These are phyloP conservation scores for Drosophila subsilvestris DNA, from an alignment of 2,888 invertebrate species.

Conservation along the genomic window DNA sequence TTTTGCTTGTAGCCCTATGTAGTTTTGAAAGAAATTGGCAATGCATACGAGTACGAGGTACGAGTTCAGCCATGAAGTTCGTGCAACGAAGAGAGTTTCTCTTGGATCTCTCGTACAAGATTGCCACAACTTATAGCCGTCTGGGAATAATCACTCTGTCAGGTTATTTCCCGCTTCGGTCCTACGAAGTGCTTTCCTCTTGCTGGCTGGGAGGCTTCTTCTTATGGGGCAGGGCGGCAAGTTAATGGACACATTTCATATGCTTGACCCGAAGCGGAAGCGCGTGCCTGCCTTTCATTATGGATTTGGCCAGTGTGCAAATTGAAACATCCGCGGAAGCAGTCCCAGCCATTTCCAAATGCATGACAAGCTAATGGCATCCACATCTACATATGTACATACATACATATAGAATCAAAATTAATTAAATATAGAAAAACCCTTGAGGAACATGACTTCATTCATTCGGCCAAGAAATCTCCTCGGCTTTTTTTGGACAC, in stretches of 20 bases:
- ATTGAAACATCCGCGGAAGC: slow-evolving; percentile 47
- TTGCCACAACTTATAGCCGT: too few relatives aligned
- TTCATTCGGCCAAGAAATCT: slow-evolving; percentile 37
- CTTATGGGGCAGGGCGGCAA: slow-evolving; percentile 1
- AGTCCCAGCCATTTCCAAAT: background rate
- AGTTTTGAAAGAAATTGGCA: background rate
- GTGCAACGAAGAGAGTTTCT: too few relatives aligned
- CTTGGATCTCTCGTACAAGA: too few relatives aligned
- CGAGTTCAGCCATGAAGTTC: too few relatives aligned
- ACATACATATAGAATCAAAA: slow-evolving; percentile 20
- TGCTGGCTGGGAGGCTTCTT: slow-evolving; percentile 7
- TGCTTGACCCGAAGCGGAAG: slow-evolving; percentile 51
- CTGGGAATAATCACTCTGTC: too few relatives aligned
- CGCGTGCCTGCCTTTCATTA: slow-evolving; percentile 69
- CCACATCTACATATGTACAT: slow-evolving; percentile 24
- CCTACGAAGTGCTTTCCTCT: background rate
- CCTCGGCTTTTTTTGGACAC: slow-evolving; percentile 25
- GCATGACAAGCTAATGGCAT: slow-evolving; percentile 34
- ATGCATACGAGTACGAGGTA: too few relatives aligned
- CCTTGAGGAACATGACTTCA: slow-evolving; percentile 41
- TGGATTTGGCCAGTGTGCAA: slow-evolving; percentile 30
- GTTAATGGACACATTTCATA: slow-evolving; percentile 65
- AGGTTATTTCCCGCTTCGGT: slow-evolving; percentile 33
- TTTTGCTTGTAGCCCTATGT: slow-evolving; percentile 21
- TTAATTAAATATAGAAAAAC: slow-evolving; percentile 16